phyloP scores from a whole-genome alignment of 2,113 vertebrate genomes.

The Tylochromis polylepis region DNA sequence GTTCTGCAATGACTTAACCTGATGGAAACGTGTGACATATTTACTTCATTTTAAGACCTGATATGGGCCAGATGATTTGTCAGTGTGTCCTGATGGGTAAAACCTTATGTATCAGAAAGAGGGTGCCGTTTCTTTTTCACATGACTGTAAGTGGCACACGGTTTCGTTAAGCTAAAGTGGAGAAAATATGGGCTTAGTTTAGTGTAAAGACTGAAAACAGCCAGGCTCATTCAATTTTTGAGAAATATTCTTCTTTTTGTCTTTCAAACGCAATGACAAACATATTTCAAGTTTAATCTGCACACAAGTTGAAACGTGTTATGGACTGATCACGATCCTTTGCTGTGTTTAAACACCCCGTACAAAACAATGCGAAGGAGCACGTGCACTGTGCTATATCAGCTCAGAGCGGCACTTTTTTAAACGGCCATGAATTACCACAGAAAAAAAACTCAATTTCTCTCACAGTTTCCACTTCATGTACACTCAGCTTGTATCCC shows the following conservation, averaged over 20 bases:
- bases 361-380: not conserved
- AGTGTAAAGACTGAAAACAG: not conserved
- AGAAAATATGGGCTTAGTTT: not conserved
- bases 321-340: not conserved
- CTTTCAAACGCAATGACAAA: not conserved
- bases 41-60: not conserved
- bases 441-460: not conserved
- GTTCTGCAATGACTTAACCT: not conserved
- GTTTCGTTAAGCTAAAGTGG: not conserved
- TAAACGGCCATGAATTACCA: not conserved
- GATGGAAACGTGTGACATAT: not conserved
- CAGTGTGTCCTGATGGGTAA: not conserved
- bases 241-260: not conserved
- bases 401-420: not conserved
- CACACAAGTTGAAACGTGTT: not conserved
- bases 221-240: not conserved
- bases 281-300: not conserved
- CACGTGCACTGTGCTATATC: not conserved
- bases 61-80: not conserved
- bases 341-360: not conserved
- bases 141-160: not conserved
- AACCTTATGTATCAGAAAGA: not conserved
- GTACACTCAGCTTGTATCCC: not conserved
- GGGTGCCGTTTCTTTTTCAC: not conserved
- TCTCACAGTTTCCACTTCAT: constrained; percentile 17